These are phyloP conservation scores for Mustelus asterias DNA, from an alignment of 2,113 vertebrate species.

Conservation along the genomic window DNA sequence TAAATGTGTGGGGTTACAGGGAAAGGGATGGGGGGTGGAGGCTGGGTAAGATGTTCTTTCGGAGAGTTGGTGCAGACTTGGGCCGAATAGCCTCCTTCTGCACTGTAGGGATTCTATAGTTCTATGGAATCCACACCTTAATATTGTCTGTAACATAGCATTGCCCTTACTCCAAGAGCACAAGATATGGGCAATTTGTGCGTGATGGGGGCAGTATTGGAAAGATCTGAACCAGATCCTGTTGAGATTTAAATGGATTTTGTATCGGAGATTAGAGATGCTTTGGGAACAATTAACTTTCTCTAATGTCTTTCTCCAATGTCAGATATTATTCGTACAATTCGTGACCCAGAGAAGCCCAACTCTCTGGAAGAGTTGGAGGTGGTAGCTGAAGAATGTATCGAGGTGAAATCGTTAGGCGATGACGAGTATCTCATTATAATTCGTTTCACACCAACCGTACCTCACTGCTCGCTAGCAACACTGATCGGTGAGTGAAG, in stretches of 20 bases:
- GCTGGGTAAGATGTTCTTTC: too few species aligned
- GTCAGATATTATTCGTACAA: conserved; percentile 86
- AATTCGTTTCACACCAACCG: conserved; percentile 90
- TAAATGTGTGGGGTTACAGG: too few species aligned
- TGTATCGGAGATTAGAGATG: too few species aligned
- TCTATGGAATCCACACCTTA: background rate
- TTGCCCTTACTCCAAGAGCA: background rate
- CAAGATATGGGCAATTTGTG: background rate
- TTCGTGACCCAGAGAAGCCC: conserved; percentile 93
- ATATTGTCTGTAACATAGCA: background rate
- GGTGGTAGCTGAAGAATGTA: conserved; percentile 83
- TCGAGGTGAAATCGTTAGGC: conserved; percentile 74
- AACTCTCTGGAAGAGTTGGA: conserved; percentile 93
- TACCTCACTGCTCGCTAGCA: conserved; percentile 93
- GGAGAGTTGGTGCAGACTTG: too few species aligned
- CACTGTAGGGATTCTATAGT: too few species aligned
- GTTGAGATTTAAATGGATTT: background rate
- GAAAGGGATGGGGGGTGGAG: too few species aligned
- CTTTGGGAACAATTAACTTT: background rate
- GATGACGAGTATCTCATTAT: conserved; percentile 82
- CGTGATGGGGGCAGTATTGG: background rate
- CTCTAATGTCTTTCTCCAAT: background rate
- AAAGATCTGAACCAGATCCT: background rate
- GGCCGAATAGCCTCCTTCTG: too few species aligned
- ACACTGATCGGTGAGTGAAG: conserved; percentile 82